phyloP scores from a whole-genome alignment of 2,113 vertebrate genomes.

The Strix uralensis region DNA sequence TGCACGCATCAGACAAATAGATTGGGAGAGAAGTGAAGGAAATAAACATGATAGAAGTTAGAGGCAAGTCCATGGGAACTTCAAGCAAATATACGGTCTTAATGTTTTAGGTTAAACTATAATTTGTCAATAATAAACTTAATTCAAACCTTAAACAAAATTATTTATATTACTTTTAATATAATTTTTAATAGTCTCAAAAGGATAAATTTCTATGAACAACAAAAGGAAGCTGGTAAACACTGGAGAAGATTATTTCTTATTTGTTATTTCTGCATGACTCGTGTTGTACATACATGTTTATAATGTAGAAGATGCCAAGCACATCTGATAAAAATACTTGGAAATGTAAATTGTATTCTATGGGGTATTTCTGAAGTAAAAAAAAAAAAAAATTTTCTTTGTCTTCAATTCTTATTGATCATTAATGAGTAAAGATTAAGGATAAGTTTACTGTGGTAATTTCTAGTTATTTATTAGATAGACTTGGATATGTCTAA shows the following conservation, averaged over 20 bases:
- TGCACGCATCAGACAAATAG: not conserved
- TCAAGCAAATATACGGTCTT: not conserved
- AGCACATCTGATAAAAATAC: conserved; percentile 8
- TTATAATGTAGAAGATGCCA: not conserved
- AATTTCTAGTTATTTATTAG: not conserved
- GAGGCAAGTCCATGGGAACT: not conserved
- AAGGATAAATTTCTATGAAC: not conserved
- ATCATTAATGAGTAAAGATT: conserved; percentile 6
- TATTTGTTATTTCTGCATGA: not conserved
- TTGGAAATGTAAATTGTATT: not conserved
- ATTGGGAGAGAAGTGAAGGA: not conserved
- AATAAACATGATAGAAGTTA: not conserved
- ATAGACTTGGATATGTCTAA: not conserved
- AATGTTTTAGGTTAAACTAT: not conserved
- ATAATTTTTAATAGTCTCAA: not conserved
- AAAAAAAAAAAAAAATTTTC: not conserved
- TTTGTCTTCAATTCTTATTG: not conserved
- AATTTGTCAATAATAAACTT: not conserved
- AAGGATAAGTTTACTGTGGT: not conserved
- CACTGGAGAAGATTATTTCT: not conserved
- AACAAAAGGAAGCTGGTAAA: not conserved
- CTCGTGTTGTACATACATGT: not conserved
- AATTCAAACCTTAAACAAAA: not conserved
- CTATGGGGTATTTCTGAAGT: not conserved
- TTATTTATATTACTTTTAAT: not conserved